Conservation (phyloP, 1,140 invertebrate species). For the Drosophila murphyi region DNA sequence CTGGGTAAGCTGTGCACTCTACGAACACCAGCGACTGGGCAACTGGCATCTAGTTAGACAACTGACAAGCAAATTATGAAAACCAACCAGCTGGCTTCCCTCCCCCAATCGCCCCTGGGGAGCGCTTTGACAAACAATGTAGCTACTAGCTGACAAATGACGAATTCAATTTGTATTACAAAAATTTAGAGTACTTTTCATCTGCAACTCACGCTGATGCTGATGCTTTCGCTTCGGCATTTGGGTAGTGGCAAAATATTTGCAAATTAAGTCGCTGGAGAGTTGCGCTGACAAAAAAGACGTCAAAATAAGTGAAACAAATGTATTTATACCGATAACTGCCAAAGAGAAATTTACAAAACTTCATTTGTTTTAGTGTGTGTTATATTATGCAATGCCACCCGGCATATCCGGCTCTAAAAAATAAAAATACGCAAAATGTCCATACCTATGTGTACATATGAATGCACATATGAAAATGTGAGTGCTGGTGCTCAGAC, state of each 20-base stretch:
- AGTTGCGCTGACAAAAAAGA: conserved; percentile 16
- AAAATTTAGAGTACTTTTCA: conserved; percentile 23
- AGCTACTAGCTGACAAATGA: conserved; percentile 41
- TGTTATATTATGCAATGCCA: conserved; percentile 5
- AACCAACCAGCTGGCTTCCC: conserved; percentile 19
- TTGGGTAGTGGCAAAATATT: conserved; percentile 66
- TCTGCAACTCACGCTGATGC: neutral
- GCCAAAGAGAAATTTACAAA: neutral
- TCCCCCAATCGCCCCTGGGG: conserved; percentile 7
- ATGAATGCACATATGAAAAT: neutral
- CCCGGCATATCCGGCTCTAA: neutral
- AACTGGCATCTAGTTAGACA: neutral
- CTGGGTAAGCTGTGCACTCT: neutral
- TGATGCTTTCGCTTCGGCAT: conserved; percentile 26
- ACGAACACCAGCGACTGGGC: neutral
- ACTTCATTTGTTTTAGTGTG: conserved; percentile 6
- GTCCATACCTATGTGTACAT: neutral
- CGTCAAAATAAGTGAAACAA: neutral
- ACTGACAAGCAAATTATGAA: conserved; percentile 43
- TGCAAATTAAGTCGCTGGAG: conserved; percentile 76
- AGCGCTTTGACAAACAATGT: conserved; percentile 45
- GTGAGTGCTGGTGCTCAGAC: neutral
- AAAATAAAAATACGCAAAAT: neutral
- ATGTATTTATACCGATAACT: neutral
- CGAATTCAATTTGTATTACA: conserved; percentile 48